Percentiles rank a stretch among this genome's conserved stretches.
These are phyloP conservation scores for Sturnira hondurensis DNA, from an alignment of 2,113 vertebrate genomes.

Conservation along the genomic window DNA sequence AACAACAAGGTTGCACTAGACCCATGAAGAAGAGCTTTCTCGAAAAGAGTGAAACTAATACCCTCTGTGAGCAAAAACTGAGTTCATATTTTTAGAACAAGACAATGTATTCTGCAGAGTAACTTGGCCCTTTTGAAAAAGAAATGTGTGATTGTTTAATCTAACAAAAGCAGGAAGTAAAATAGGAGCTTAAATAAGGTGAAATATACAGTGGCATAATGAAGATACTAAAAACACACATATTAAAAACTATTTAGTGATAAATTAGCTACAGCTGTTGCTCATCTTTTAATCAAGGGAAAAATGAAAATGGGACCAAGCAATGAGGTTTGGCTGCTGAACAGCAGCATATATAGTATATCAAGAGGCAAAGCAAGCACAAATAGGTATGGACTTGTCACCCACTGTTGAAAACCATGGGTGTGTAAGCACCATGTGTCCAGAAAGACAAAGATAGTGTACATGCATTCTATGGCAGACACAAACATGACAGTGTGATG, in stretches of 20 bases:
- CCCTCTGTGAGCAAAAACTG: not conserved
- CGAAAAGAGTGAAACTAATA: not conserved
- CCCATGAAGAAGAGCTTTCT: not conserved
- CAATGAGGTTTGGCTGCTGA: not conserved
- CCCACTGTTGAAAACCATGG: not conserved
- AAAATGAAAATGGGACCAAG: not conserved
- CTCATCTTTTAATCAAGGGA: not conserved
- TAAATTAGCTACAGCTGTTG: not conserved
- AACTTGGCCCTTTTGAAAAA: not conserved
- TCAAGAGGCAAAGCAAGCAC: not conserved
- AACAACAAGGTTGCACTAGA: not conserved
- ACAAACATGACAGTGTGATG: not conserved
- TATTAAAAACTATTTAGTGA: not conserved
- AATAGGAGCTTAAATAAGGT: not conserved
- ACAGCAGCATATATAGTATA: not conserved
- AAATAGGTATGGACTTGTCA: not conserved
- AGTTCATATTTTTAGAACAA: not conserved
- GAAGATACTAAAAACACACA: not conserved
- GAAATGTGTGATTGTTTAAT: not conserved
- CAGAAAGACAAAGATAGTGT: not conserved
- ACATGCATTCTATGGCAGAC: not conserved
- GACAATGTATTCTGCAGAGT: not conserved
- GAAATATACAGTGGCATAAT: not conserved
- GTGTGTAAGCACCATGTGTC: not conserved
- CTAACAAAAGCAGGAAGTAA: not conserved